Evolutionary conservation across 2,888 invertebrate genomes (phyloP).

Genomic region (Lasioglossum leucozonium): DNA sequence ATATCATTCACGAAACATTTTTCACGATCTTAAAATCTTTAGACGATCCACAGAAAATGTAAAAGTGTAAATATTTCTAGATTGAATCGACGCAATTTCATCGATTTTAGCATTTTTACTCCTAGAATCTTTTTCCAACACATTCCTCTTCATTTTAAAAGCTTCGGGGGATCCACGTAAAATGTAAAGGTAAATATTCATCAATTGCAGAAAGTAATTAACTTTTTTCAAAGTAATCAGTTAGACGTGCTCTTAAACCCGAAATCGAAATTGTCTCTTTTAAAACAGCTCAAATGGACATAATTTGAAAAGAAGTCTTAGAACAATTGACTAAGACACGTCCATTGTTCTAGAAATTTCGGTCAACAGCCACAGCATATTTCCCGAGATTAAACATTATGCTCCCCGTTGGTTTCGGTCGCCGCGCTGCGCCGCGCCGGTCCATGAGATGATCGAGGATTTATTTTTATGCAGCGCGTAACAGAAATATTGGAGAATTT

Average conservation of each 20-base stretch:
- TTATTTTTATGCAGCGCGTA: not conserved
- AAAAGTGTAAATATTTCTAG: too few species aligned
- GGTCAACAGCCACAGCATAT: not conserved
- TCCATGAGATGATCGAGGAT: not conserved
- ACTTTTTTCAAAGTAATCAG: not conserved
- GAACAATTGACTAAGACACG: not conserved
- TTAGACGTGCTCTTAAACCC: not conserved
- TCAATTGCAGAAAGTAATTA: not conserved
- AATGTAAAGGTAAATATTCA: too few species aligned
- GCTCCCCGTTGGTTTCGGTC: not conserved
- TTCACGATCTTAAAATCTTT: too few species aligned
- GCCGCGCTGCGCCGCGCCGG: not conserved
- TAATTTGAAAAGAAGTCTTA: not conserved
- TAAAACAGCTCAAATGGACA: not conserved
- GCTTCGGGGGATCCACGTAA: too few species aligned
- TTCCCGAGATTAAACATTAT: not conserved
- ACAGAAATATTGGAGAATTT: conserved; percentile 15
- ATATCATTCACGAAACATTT: too few species aligned
- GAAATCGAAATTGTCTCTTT: not conserved
- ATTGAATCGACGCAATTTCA: too few species aligned
- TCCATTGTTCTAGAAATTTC: not conserved
- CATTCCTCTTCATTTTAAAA: too few species aligned
- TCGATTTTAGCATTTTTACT: too few species aligned
- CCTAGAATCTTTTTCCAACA: too few species aligned
- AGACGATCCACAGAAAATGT: too few species aligned